These are phyloP conservation scores for Anhinga rufa DNA, from an alignment of 2,113 vertebrate genomes.

Conservation along the genomic window DNA sequence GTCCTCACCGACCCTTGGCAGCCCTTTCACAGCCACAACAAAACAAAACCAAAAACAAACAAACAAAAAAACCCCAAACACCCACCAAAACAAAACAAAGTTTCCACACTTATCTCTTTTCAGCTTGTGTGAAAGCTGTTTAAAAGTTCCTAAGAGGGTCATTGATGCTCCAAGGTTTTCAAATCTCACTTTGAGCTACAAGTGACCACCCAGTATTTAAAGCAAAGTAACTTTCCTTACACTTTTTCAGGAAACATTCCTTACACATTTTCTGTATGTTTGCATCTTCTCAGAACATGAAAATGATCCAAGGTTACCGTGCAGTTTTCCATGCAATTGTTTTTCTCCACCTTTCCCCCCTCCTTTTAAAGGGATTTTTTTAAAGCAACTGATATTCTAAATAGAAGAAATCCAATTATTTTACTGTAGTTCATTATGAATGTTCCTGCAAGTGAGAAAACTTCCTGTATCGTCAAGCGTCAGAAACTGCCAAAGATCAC, in stretches of 20 bases:
- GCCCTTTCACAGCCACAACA: too few species aligned
- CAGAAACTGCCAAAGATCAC: neutral
- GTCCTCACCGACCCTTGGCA: too few species aligned
- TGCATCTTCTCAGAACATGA: neutral
- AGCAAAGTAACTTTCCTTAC: neutral
- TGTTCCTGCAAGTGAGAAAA: neutral
- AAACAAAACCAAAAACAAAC: too few species aligned
- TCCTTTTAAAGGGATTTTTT: neutral
- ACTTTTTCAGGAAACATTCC: neutral
- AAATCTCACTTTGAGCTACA: neutral
- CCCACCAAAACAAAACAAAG: neutral
- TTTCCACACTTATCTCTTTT: neutral
- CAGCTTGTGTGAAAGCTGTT: neutral
- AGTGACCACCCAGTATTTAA: neutral
- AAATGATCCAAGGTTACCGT: neutral
- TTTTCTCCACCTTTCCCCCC: neutral
- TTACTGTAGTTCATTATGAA: neutral
- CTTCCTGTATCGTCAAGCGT: neutral
- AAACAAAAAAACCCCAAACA: too few species aligned
- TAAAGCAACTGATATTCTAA: neutral
- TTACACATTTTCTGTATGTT: neutral
- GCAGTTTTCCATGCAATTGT: neutral
- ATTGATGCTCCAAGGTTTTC: neutral
- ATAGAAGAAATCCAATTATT: neutral
- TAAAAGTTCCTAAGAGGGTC: neutral